These are phyloP conservation scores for Crioceris asparagi DNA, from an alignment of 2,888 invertebrate genomes.

Conservation along the genomic window DNA sequence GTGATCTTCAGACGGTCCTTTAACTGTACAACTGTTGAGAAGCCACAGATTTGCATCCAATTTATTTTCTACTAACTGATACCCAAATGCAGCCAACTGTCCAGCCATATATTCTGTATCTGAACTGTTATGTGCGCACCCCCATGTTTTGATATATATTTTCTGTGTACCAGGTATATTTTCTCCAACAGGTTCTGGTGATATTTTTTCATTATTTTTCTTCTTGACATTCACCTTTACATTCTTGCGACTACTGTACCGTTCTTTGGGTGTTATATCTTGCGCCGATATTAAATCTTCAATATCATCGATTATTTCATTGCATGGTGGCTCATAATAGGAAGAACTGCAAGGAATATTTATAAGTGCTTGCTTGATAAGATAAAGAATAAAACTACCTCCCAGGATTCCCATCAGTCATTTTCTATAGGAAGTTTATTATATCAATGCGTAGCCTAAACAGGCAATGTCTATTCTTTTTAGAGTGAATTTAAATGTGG, in stretches of 20 bases:
- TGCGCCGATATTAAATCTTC: constrained; percentile 75
- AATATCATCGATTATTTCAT: constrained; percentile 69
- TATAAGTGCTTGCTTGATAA: too few relatives aligned
- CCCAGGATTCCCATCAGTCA: too few relatives aligned
- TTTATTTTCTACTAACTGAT: constrained; percentile 71
- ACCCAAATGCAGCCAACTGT: constrained; percentile 78
- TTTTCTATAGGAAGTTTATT: too few relatives aligned
- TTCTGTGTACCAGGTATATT: constrained; percentile 61
- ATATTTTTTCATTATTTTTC: constrained; percentile 13
- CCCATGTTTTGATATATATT: constrained; percentile 90
- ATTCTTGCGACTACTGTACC: constrained; percentile 59
- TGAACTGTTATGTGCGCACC: constrained; percentile 94
- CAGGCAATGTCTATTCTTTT: too few relatives aligned
- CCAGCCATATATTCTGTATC: constrained; percentile 99
- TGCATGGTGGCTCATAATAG: constrained; percentile 39
- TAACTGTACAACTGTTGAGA: constrained; percentile 95
- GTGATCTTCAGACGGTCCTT: constrained; percentile 94
- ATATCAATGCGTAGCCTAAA: too few relatives aligned
- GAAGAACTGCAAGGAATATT: constrained; percentile 7
- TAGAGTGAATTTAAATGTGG: too few relatives aligned
- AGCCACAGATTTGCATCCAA: constrained; percentile 84
- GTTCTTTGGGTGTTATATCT: constrained; percentile 67
- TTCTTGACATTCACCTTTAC: constrained; percentile 51
- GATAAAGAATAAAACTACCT: too few relatives aligned
- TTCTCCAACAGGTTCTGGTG: constrained; percentile 21